These are phyloP conservation scores for Euthynnus affinis DNA, from an alignment of 2,797 vertebrate species.

Conservation along the genomic window DNA sequence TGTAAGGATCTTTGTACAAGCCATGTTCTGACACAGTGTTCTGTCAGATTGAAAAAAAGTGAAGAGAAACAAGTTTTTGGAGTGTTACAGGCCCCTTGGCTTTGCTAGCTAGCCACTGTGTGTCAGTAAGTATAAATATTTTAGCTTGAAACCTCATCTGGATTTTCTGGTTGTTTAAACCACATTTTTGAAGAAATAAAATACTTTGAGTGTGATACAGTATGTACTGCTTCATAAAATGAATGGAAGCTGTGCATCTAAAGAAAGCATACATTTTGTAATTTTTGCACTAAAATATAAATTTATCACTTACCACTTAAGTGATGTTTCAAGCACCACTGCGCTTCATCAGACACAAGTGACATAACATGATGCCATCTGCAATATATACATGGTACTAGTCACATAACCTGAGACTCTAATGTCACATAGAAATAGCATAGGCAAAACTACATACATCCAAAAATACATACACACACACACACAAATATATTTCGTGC, in stretches of 20 bases:
- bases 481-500: too few relatives aligned
- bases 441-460: too few relatives aligned
- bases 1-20: slow-evolving; percentile 74
- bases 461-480: too few relatives aligned
- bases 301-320: too few relatives aligned
- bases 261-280: background rate
- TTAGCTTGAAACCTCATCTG: background rate
- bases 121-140: background rate
- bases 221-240: background rate
- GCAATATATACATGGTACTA: too few relatives aligned
- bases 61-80: background rate
- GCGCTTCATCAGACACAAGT: too few relatives aligned
- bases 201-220: background rate
- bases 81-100: background rate
- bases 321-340: too few relatives aligned
- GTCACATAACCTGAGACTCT: too few relatives aligned
- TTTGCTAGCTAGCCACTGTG: background rate
- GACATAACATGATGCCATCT: too few relatives aligned
- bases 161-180: background rate
- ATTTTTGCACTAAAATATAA: too few relatives aligned
- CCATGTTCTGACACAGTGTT: background rate
- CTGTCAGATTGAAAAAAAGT: background rate
- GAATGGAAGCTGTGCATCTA: background rate
- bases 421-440: too few relatives aligned
- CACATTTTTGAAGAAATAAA: background rate